A percentile compares a stretch with the other conserved stretches of the same genome.
phyloP scores from a whole-genome alignment of 2,113 vertebrate genomes.

The Oncorhynchus mykiss region DNA sequence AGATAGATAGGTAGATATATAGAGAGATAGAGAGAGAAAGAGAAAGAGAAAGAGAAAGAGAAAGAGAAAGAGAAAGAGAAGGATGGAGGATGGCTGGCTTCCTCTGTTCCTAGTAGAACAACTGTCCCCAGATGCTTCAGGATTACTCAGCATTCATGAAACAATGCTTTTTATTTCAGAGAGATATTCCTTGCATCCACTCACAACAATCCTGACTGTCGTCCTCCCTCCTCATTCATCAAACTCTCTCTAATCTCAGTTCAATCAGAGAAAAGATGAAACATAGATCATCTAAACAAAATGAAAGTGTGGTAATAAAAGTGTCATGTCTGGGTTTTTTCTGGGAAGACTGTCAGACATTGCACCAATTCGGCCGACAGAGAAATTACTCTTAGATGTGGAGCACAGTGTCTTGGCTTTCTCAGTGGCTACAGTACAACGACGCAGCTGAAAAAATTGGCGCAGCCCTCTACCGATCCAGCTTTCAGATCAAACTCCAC shows the following conservation, averaged over 20 bases:
- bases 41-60: too few relatives aligned
- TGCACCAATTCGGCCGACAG: not conserved
- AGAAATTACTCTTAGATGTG: constrained; percentile 1
- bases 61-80: too few relatives aligned
- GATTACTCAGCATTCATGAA: constrained; percentile 31
- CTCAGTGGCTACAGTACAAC: not conserved
- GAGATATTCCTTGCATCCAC: constrained; percentile 4
- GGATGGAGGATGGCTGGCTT: constrained; percentile 49
- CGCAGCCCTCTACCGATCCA: constrained; percentile 15
- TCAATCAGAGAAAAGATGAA: not conserved
- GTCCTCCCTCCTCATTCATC: not conserved
- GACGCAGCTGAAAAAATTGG: constrained; percentile 23
- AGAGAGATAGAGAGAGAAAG: too few relatives aligned
- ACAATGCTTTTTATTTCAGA: not conserved
- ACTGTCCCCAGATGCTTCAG: constrained; percentile 29
- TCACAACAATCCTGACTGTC: too few relatives aligned
- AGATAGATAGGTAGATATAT: too few relatives aligned
- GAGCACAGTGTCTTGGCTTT: not conserved
- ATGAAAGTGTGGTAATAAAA: constrained; percentile 22
- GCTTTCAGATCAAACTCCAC: constrained; percentile 31
- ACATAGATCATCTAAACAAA: not conserved
- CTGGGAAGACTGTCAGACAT: constrained; percentile 18
- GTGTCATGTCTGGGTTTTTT: not conserved
- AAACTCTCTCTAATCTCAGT: not conserved
- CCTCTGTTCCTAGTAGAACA: constrained; percentile 1